Conservation (phyloP, 2,797 vertebrate species). For the Botia kubotai region DNA sequence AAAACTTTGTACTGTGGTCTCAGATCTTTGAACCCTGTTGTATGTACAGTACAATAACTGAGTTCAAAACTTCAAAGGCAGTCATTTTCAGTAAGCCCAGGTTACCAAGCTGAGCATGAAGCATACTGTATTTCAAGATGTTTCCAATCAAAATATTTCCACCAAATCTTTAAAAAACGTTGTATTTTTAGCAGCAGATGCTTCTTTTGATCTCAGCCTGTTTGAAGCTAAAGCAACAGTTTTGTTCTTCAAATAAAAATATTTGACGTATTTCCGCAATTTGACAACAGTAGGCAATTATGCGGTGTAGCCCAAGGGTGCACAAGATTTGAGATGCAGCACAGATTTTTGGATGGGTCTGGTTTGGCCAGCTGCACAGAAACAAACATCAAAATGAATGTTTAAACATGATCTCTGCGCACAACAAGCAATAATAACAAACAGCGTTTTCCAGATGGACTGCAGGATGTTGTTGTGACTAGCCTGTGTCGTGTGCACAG, state of each 20-base stretch:
- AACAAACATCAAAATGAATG: conserved; percentile 42
- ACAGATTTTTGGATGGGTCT: conserved; percentile 11
- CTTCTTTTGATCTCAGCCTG: not conserved
- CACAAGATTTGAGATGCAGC: conserved; percentile 7
- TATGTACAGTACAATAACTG: not conserved
- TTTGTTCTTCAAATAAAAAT: conserved; percentile 5
- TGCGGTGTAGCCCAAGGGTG: not conserved
- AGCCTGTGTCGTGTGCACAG: not conserved
- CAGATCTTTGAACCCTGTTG: too few species aligned
- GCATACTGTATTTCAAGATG: too few species aligned
- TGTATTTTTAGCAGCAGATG: not conserved
- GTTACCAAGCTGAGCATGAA: too few species aligned
- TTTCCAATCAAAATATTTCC: not conserved
- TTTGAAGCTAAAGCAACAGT: conserved; percentile 2
- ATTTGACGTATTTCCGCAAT: not conserved
- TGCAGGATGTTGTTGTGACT: not conserved
- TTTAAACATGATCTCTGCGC: conserved; percentile 29
- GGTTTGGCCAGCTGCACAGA: conserved; percentile 28
- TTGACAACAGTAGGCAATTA: not conserved
- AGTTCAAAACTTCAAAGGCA: not conserved
- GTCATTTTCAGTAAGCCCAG: too few species aligned
- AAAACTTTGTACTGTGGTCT: too few species aligned
- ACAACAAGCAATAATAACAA: conserved; percentile 2
- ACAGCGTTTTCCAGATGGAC: not conserved
- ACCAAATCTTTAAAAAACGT: too few species aligned